phyloP scores from a whole-genome alignment of 2,888 invertebrate genomes.

The Uropetala carovei region DNA sequence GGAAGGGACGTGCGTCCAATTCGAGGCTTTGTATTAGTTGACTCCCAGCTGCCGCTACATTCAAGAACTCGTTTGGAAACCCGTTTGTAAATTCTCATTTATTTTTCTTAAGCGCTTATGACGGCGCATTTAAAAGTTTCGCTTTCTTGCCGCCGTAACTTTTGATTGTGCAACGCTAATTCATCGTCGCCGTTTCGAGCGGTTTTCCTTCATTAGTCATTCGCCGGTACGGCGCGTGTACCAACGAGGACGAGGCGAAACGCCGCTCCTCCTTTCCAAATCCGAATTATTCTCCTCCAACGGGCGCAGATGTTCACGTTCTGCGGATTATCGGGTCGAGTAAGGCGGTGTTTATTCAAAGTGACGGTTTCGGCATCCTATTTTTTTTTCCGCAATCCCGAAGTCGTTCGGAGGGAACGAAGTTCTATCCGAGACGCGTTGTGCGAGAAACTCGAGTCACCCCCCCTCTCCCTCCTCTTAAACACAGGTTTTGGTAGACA shows the following conservation, averaged over 20 bases:
- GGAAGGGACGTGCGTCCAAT: too few relatives aligned
- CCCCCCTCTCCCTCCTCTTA: too few relatives aligned
- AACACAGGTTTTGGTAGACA: too few relatives aligned
- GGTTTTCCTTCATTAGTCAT: not conserved
- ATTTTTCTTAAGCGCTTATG: not conserved
- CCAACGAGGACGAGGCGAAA: not conserved
- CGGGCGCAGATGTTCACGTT: not conserved
- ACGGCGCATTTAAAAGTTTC: not conserved
- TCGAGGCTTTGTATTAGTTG: too few relatives aligned
- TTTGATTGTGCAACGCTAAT: not conserved
- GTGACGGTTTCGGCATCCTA: too few relatives aligned
- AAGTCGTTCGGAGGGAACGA: too few relatives aligned
- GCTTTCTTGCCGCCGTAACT: slow-evolving; percentile 1
- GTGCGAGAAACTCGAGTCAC: too few relatives aligned
- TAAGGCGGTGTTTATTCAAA: not conserved
- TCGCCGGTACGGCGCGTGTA: not conserved
- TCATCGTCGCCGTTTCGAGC: not conserved
- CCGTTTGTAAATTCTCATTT: not conserved
- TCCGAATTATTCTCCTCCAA: not conserved
- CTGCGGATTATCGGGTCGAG: not conserved
- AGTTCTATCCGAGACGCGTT: too few relatives aligned
- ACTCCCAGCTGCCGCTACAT: too few relatives aligned
- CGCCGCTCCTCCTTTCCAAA: not conserved
- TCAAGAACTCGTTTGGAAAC: not conserved
- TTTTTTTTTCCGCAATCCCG: too few relatives aligned